A percentile compares a stretch with the other conserved stretches of the same genome.
Conservation (phyloP, 2,888 invertebrate genomes). For the Cantharis nigra region DNA sequence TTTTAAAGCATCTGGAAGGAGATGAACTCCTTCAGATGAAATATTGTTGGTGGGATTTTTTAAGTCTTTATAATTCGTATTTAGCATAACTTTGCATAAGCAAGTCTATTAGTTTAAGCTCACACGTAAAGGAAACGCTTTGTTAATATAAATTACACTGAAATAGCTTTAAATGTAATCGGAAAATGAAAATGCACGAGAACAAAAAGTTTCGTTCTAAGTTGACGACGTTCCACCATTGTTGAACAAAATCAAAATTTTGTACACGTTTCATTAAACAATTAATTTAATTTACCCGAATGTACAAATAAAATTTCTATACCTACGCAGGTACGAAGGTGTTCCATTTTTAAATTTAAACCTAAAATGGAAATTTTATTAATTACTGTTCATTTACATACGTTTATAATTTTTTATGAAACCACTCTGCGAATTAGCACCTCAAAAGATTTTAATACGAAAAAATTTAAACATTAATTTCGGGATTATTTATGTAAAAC, state of each 20-base stretch:
- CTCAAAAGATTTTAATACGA: background rate
- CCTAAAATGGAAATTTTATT: background rate
- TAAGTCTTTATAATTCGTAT: background rate
- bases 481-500: background rate
- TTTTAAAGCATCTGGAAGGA: background rate
- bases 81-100: background rate
- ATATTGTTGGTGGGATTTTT: background rate
- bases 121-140: background rate
- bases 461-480: background rate
- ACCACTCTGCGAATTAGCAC: background rate
- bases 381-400: background rate
- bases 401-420: background rate
- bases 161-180: background rate
- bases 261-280: background rate
- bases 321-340: background rate
- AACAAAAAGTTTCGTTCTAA: background rate
- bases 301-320: background rate
- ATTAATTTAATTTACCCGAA: background rate
- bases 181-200: background rate
- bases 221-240: background rate
- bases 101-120: background rate
- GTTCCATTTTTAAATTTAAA: background rate
- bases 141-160: slow-evolving; percentile 1
- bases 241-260: background rate
- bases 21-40: background rate